phyloP scores from a whole-genome alignment of 2,113 vertebrate species.

The Condylura cristata region DNA sequence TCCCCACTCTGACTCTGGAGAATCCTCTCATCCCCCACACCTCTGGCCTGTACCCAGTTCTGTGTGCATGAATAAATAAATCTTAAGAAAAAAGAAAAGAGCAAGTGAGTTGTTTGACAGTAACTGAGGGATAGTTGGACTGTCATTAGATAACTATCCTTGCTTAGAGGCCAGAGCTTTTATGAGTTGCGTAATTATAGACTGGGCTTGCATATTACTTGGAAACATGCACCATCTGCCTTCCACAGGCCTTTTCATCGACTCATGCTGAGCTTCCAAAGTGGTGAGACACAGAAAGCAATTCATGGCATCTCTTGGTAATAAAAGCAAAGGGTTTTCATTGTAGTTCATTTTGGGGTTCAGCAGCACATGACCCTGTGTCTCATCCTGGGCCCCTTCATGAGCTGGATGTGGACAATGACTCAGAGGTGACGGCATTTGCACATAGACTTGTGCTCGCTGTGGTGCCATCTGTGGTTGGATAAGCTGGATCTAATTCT shows the following conservation, averaged over 20 bases:
- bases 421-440: not conserved
- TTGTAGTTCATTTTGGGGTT: not conserved
- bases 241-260: conserved; percentile 9
- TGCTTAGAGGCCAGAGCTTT: conserved; percentile 27
- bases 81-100: no score
- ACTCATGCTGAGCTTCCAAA: not conserved
- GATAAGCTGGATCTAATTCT: not conserved
- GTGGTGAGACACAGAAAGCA: not conserved
- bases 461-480: not conserved
- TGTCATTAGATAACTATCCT: conserved; percentile 42
- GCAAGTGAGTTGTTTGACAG: conserved; percentile 54
- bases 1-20: no score
- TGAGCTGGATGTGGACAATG: not conserved
- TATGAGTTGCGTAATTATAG: conserved; percentile 27
- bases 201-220: conserved; percentile 24
- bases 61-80: no score
- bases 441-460: not conserved
- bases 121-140: conserved; percentile 53
- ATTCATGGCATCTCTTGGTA: not conserved
- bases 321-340: conserved; percentile 13
- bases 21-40: no score
- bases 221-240: conserved; percentile 20
- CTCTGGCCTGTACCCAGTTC: no score
- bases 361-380: not conserved
- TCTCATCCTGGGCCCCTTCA: not conserved